Percentiles rank a stretch among this genome's conserved stretches.
Evolutionary conservation across 2,797 vertebrate species (phyloP).

Genomic region (Enteromius unitaeniatus): DNA sequence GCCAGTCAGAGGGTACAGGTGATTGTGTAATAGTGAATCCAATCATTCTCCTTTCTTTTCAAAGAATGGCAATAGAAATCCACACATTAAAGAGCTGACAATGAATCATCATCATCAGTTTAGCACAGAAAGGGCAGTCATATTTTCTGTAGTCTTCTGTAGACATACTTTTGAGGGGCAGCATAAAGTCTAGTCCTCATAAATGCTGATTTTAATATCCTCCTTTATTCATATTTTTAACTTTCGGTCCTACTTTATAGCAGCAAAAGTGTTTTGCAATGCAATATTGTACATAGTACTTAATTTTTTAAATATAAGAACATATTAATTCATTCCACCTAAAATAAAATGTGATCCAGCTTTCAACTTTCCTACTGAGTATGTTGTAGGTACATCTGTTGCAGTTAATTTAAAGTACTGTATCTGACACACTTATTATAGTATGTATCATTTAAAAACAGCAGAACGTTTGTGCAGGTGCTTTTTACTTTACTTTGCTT

Average conservation of each 20-base stretch:
- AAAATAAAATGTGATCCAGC: too few relatives aligned
- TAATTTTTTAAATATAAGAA: too few relatives aligned
- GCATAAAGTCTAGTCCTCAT: not conserved
- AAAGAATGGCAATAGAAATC: not conserved
- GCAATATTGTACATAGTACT: too few relatives aligned
- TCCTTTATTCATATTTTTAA: too few relatives aligned
- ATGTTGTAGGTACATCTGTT: not conserved
- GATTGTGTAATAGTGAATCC: not conserved
- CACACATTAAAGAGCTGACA: not conserved
- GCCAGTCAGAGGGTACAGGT: too few relatives aligned
- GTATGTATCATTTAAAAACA: not conserved
- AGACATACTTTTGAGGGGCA: not conserved
- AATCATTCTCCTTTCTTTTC: not conserved
- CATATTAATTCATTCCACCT: too few relatives aligned
- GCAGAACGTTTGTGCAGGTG: not conserved
- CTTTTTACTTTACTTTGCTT: not conserved
- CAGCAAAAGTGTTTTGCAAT: too few relatives aligned
- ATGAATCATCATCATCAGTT: not conserved
- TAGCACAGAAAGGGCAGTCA: not conserved
- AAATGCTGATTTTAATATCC: not conserved
- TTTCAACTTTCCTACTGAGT: not conserved
- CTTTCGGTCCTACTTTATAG: too few relatives aligned
- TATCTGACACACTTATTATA: not conserved
- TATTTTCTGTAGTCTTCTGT: too few relatives aligned
- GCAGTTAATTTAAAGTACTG: not conserved